Base-by-base conservation (phyloP, 2,888 invertebrate species). In the Leptothorax acervorum region DNA sequence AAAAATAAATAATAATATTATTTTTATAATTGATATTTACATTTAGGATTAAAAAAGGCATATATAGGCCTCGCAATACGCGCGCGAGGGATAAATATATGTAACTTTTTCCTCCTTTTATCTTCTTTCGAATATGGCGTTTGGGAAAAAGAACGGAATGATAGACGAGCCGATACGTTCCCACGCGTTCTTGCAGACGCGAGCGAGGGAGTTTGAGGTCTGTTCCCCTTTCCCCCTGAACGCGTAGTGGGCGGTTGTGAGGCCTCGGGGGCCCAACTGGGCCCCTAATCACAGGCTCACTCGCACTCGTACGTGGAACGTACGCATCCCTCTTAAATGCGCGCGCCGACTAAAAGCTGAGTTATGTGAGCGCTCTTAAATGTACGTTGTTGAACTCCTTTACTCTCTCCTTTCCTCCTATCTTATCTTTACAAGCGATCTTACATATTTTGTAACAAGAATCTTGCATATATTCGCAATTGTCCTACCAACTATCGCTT, bases 151-250 rank as follows among this genome's bases (percentile, higher is more conserved):
- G 62, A 60, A 83, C 53, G 63, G 84, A 89, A 93, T 93, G 93
- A 93, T 93, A 92, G 92, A 93, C 93, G 93, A 94, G 93, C 91
- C 92, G 92, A 93, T 93, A 93, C 91, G 94, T 94, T 94, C 94
- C 93, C 94, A 94, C 94, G 94, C 93, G 92, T 85, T 84, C 90
- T 89, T 85, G 88, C 88, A 82, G 84, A 84, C 82, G 65, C 82
- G 82, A 73, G 82, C 15, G 82, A 65, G 82, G 84, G 84, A 82
- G 82, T 85, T 68, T 73, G 84, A 82, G 78, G 28, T 45, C 60
- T 45, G 79, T 51, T 48, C 65, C 71, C 84, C 6, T 81, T 79
- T 85, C 82, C 86, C 86, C 66, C 71, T 87, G 84, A 78, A 81
- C 85, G 88, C 90, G 90, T 93, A 90, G 94, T 94, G 94, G 94